Conservation (phyloP, 2,888 invertebrate species). For the Caenorhabditis sp. region DNA sequence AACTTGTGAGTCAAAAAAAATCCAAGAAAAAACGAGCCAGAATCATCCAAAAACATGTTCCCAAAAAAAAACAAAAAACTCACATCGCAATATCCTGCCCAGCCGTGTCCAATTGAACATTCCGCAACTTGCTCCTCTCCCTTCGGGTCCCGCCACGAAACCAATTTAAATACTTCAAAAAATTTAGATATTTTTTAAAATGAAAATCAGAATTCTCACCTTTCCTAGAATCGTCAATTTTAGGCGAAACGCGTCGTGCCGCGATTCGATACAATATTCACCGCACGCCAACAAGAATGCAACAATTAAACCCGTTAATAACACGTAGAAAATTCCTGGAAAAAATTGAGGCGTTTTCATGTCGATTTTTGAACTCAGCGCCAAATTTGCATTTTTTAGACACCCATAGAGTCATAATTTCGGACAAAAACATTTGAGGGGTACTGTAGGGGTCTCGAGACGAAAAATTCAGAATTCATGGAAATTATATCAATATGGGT, state of each 20-base stretch:
- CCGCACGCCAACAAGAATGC: conserved; percentile 62
- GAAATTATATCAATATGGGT: no score
- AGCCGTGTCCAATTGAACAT: conserved; percentile 55
- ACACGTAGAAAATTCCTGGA: conserved; percentile 67
- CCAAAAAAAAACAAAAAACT: conserved; percentile 10
- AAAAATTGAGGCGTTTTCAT: conserved; percentile 11
- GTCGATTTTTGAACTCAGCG: no score
- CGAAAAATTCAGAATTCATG: no score
- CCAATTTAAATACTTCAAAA: conserved; percentile 54
- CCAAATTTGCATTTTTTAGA: no score
- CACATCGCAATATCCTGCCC: conserved; percentile 44
- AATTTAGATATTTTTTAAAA: background rate
- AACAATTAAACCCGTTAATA: conserved; percentile 62
- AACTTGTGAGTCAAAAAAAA: background rate
- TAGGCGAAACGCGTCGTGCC: conserved; percentile 56
- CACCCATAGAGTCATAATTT: no score
- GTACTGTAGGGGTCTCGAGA: no score
- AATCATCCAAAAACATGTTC: background rate
- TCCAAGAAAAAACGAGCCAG: background rate
- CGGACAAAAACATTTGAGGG: no score
- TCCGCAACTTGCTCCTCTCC: conserved; percentile 44
- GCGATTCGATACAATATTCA: conserved; percentile 64
- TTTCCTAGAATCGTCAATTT: conserved; percentile 60
- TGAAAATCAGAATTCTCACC: conserved; percentile 33
- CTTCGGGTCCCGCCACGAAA: conserved; percentile 24